Evolutionary conservation across 2,888 invertebrate species (phyloP).

Genomic region (Drosophila gaucha): DNA sequence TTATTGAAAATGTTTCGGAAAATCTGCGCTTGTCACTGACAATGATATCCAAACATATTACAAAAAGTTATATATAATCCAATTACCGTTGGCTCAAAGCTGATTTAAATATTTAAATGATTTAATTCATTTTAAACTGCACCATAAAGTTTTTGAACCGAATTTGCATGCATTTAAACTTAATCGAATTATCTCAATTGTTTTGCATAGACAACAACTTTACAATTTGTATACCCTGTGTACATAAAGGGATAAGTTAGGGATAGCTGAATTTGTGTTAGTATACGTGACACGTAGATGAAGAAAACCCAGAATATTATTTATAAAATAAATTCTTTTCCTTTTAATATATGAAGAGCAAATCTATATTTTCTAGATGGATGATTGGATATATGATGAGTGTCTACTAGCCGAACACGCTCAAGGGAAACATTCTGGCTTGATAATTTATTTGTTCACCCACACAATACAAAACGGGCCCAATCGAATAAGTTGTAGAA

Average conservation of each 20-base stretch:
- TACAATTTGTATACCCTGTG: background rate
- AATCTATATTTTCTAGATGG: too few relatives aligned
- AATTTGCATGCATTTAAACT: background rate
- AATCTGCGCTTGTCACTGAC: background rate
- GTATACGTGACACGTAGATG: background rate
- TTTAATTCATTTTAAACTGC: too few relatives aligned
- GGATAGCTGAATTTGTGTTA: background rate
- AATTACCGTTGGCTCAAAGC: background rate
- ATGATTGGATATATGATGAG: background rate
- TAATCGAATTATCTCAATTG: background rate
- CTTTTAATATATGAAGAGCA: too few relatives aligned
- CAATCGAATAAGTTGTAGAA: slow-evolving; percentile 50
- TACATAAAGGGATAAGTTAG: too few relatives aligned
- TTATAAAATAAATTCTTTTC: too few relatives aligned
- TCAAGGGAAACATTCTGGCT: background rate
- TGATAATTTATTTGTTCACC: slow-evolving; percentile 7
- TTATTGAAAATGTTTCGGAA: background rate
- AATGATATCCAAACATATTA: background rate
- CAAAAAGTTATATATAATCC: background rate
- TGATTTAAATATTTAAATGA: background rate
- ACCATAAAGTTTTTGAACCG: background rate
- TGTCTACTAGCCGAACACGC: background rate
- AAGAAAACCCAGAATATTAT: too few relatives aligned
- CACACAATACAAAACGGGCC: slow-evolving; percentile 14
- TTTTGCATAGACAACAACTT: background rate